A percentile compares a stretch with the other conserved stretches of the same genome.
These are phyloP conservation scores for Napeogenes inachia DNA, from an alignment of 2,888 invertebrate genomes.

Conservation along the genomic window DNA sequence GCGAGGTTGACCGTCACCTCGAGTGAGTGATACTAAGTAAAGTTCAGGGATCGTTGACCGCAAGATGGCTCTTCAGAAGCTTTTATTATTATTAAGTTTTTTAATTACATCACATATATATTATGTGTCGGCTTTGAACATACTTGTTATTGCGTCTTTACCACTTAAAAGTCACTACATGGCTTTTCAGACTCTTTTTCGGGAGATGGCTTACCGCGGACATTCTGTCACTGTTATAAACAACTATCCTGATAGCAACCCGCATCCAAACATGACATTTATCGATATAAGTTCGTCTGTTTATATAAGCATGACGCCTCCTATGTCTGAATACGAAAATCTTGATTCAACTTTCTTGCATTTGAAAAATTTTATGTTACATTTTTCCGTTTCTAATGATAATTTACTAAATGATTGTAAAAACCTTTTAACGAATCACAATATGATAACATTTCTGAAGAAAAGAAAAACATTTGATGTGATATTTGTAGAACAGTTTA, in stretches of 20 bases:
- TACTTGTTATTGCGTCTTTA: slow-evolving; percentile 74
- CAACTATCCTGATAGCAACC: slow-evolving; percentile 69
- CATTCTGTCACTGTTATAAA: slow-evolving; percentile 81
- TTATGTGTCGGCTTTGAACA: slow-evolving; percentile 60
- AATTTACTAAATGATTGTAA: slow-evolving; percentile 44
- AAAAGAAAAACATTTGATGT: slow-evolving; percentile 56
- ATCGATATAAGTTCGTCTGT: slow-evolving; percentile 56
- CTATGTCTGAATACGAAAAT: slow-evolving; percentile 39
- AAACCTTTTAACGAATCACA: slow-evolving; percentile 43
- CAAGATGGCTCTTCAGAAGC: slow-evolving; percentile 24
- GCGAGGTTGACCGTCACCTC: slow-evolving; percentile 23
- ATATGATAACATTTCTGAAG: slow-evolving; percentile 41
- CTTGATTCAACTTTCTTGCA: slow-evolving; percentile 31
- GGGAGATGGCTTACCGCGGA: slow-evolving; percentile 75
- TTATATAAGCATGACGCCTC: slow-evolving; percentile 20
- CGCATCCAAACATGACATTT: slow-evolving; percentile 72
- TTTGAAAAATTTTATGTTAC: slow-evolving; percentile 37
- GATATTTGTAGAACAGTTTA: slow-evolving; percentile 67
- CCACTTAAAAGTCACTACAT: slow-evolving; percentile 81
- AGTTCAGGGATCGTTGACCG: slow-evolving; percentile 31
- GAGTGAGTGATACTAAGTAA: slow-evolving; percentile 13
- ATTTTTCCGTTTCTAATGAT: slow-evolving; percentile 34
- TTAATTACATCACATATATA: slow-evolving; percentile 30
- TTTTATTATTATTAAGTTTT: slow-evolving; percentile 19
- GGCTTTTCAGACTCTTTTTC: slow-evolving; percentile 77